phyloP scores from a whole-genome alignment of 2,113 vertebrate species.

The Aptenodytes forsteri region DNA sequence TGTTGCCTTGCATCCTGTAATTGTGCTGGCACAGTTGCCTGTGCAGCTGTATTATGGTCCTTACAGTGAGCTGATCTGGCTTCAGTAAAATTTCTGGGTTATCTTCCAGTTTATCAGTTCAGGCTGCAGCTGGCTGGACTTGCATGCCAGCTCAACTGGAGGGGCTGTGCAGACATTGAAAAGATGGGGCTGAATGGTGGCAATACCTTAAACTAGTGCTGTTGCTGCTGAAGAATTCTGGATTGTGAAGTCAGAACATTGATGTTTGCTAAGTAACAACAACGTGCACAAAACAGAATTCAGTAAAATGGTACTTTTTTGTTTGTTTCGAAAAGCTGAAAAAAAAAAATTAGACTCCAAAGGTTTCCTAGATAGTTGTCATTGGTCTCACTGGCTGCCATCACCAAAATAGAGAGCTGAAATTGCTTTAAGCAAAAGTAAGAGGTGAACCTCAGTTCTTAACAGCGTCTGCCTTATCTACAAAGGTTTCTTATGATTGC shows the following conservation, averaged over 20 bases:
- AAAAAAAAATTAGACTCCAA: background rate
- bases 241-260: background rate
- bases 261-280: background rate
- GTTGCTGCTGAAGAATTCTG: background rate
- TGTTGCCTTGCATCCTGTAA: background rate
- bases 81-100: background rate
- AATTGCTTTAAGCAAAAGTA: background rate
- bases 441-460: background rate
- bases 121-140: background rate
- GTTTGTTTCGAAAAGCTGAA: background rate
- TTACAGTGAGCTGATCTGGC: background rate
- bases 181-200: background rate
- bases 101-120: background rate
- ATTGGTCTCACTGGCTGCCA: background rate
- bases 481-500: background rate
- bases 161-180: fast-evolving
- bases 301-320: background rate
- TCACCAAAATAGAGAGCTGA: background rate
- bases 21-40: background rate
- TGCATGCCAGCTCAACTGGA: background rate
- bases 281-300: background rate
- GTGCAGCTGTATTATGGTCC: background rate
- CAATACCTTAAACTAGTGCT: background rate
- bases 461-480: background rate
- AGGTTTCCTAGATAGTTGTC: background rate